These are phyloP conservation scores for Ammodytes marinus DNA, from an alignment of 2,113 vertebrate species.

Conservation along the genomic window DNA sequence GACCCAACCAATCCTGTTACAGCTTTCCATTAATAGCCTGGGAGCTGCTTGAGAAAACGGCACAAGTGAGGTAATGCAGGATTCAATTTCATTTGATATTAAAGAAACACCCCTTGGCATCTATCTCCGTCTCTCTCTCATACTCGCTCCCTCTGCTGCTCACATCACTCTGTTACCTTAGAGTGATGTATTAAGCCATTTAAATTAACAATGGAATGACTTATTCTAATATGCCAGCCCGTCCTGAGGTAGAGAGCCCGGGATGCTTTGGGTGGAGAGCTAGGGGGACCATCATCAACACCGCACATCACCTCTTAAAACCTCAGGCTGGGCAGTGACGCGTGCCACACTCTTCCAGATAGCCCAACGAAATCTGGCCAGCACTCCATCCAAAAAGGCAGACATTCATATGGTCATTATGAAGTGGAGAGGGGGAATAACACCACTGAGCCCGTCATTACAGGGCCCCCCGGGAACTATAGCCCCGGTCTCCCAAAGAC, in stretches of 20 bases:
- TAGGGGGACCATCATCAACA: conserved; percentile 88
- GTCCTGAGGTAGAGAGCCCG: conserved; percentile 88
- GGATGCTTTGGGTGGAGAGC: conserved; percentile 90
- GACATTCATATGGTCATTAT: conserved; percentile 94
- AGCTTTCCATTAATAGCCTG: conserved; percentile 75
- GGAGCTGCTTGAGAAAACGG: conserved; percentile 77
- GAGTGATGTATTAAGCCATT: conserved; percentile 99
- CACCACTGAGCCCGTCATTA: conserved; percentile 87
- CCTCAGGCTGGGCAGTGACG: conserved; percentile 92
- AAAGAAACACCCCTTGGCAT: conserved; percentile 98
- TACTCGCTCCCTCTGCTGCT: conserved; percentile 56
- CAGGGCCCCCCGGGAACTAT: conserved; percentile 85
- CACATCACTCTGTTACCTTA: conserved; percentile 83
- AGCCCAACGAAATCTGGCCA: conserved; percentile 95
- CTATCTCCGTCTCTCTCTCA: conserved; percentile 69
- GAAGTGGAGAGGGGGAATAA: conserved; percentile 64
- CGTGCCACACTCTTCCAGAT: conserved; percentile 90
- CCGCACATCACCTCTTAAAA: conserved; percentile 80
- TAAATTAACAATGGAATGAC: conserved; percentile 99
- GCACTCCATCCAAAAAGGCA: conserved; percentile 91
- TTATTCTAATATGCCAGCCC: conserved; percentile 94
- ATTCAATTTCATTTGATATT: conserved; percentile 96
- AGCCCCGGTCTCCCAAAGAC: conserved; percentile 83
- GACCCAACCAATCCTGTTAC: conserved; percentile 72
- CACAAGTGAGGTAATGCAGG: conserved; percentile 88